Conservation (phyloP, 2,888 invertebrate species). For the Pammene aurita region DNA sequence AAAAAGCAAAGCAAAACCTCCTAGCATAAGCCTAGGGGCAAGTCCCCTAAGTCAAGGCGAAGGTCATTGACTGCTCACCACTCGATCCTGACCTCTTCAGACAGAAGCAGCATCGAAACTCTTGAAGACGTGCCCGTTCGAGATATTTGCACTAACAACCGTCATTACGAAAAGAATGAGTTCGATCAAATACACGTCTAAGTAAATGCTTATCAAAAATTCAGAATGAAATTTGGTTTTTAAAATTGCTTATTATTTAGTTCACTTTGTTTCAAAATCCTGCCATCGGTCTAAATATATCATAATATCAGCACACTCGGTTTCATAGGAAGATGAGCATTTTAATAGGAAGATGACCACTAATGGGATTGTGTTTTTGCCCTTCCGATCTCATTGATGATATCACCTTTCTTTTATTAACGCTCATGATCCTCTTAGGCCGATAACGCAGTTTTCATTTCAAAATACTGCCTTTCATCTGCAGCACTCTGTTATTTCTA, state of each 20-base stretch:
- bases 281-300: constrained; percentile 14
- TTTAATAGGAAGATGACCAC: background rate
- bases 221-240: constrained; percentile 9
- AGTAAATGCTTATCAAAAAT: constrained; percentile 44
- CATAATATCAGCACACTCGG: background rate
- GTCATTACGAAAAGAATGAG: constrained; percentile 63
- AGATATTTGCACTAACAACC: constrained; percentile 66
- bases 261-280: background rate
- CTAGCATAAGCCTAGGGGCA: constrained; percentile 87
- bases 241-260: background rate
- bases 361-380: constrained; percentile 12
- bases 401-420: background rate
- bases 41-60: constrained; percentile 82
- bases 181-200: constrained; percentile 85
- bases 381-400: constrained; percentile 11
- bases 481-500: constrained; percentile 16
- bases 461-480: constrained; percentile 1
- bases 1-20: constrained; percentile 83
- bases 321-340: background rate
- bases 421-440: background rate
- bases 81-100: constrained; percentile 70
- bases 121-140: constrained; percentile 66
- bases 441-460: constrained; percentile 3
- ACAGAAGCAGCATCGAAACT: constrained; percentile 77
- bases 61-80: constrained; percentile 69